Base-by-base conservation (phyloP, 2,113 vertebrate species). In the Neolamprologus caudopunctatus region DNA sequence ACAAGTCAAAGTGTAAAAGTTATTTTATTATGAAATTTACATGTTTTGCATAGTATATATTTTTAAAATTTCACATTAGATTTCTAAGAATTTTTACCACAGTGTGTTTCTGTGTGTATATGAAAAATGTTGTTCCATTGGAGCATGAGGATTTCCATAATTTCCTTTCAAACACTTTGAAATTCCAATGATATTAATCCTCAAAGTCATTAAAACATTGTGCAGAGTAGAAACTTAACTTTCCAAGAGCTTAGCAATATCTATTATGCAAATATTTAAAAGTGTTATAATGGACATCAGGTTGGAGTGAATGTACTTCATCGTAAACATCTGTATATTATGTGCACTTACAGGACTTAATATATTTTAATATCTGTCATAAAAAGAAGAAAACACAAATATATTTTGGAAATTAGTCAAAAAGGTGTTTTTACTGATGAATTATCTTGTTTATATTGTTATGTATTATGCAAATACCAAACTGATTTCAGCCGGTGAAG, bases 141-240 rank as follows among this genome's bases (percentile, higher is more conserved):
- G 80, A 31, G 54, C 88, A 81, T 81, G 82, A 71, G 57, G 91
- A 92, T 93, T 93, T 93, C 40, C 80, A 88, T 90, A 78, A 88
- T 88, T 94, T 91, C n/a, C 53, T 71, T 84, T 80, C 61, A 75
- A 82, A 84, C 80, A 88, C 85, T 86, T 86, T 88, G 80, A 91
- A 93, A 91, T 87, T 91, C 63, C 55, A 63, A 93, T 92, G 58
- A 89, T 88, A 88, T 55, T 93, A 92, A 93, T 94, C 93, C 92
- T 91, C 85, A 86, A 93, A 92, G 89, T 94, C 89, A 93, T 94
- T 94, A 93, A 90, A 91, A 85, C 58, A 78, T 11, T 90, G 93
- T 90, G 83, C 35, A 83, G 50, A 58, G 87, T 51, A 19, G 37
- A 73, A 61, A 79, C 88, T 88, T 84, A 91, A 92, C 91, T 92